A percentile compares a stretch with the other conserved stretches of the same genome.
These are phyloP conservation scores for Scophthalmus maximus DNA, from an alignment of 2,113 vertebrate genomes.

Conservation along the genomic window DNA sequence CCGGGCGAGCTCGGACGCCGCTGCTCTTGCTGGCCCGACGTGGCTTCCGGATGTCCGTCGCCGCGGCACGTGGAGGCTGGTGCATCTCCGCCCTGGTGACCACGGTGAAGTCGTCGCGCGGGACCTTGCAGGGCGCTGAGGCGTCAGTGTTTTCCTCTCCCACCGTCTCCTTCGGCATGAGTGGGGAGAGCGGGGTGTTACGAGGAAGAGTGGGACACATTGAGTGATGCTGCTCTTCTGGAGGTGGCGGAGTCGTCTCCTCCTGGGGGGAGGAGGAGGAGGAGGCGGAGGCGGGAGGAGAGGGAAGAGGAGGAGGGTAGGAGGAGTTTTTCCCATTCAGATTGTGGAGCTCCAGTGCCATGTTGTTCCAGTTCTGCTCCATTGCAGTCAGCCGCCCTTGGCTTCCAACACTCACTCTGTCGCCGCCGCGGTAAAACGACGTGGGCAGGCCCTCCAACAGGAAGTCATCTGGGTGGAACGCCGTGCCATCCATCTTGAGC, in stretches of 20 bases:
- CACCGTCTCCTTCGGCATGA: slow-evolving; percentile 39
- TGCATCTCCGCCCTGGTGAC: slow-evolving; percentile 87
- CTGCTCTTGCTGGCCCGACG: slow-evolving; percentile 86
- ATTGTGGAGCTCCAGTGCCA: slow-evolving; percentile 76
- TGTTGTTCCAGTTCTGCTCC: slow-evolving; percentile 87
- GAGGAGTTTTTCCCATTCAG: slow-evolving; percentile 65
- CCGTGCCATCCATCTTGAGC: slow-evolving; percentile 59
- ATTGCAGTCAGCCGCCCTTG: slow-evolving; percentile 58
- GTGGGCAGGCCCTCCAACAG: slow-evolving; percentile 54
- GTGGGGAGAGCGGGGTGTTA: slow-evolving; percentile 65
- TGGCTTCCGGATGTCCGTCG: slow-evolving; percentile 77
- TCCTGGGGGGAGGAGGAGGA: slow-evolving; percentile 70
- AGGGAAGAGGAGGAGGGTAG: slow-evolving; percentile 63
- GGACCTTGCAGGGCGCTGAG: slow-evolving; percentile 16
- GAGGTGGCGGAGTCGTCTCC: slow-evolving; percentile 42
- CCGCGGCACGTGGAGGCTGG: slow-evolving; percentile 74
- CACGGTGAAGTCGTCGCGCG: slow-evolving; percentile 52
- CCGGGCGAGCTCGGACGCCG: slow-evolving; percentile 85
- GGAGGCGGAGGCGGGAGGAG: slow-evolving; percentile 38
- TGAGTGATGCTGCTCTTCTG: slow-evolving; percentile 61
- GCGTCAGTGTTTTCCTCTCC: slow-evolving; percentile 53
- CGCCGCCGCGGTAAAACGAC: slow-evolving; percentile 68
- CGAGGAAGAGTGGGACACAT: slow-evolving; percentile 66
- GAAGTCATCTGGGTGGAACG: slow-evolving; percentile 60
- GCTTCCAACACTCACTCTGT: slow-evolving; percentile 65